Conservation (phyloP, 2,113 vertebrate species). For the Petroica traversi region DNA sequence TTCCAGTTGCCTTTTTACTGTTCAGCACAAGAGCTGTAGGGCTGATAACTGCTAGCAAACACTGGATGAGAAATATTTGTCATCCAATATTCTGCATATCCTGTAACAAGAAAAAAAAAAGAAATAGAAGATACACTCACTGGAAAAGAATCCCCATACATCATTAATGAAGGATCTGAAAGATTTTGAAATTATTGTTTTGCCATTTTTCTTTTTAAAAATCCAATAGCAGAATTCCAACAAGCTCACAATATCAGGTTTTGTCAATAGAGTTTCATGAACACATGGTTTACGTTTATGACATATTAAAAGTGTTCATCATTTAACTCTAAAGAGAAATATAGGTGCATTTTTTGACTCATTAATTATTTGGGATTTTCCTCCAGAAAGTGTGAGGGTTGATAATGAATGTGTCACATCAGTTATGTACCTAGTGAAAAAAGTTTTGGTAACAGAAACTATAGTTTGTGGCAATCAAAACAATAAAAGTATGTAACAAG, state of each 20-base stretch:
- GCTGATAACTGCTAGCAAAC: neutral
- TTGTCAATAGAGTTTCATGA: neutral
- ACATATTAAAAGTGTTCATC: neutral
- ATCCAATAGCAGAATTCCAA: neutral
- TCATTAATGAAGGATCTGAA: neutral
- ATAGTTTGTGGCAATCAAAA: neutral
- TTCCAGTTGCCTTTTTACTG: neutral
- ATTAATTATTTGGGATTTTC: neutral
- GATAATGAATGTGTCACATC: neutral
- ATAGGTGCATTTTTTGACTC: neutral
- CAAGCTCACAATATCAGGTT: neutral
- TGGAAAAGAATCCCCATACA: rapidly evolving
- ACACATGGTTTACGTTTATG: neutral
- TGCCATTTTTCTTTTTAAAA: slow-evolving; percentile 6
- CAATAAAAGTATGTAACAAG: neutral
- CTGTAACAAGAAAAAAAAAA: neutral
- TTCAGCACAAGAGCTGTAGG: neutral
- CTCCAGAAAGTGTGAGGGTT: neutral
- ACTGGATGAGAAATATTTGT: neutral
- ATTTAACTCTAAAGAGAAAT: slow-evolving; percentile 40
- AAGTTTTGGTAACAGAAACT: neutral
- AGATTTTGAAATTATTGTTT: neutral
- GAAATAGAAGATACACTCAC: neutral
- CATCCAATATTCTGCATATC: neutral
- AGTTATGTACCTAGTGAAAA: neutral